phyloP scores from a whole-genome alignment of 2,113 vertebrate genomes.

The Hippocampus barbouri region DNA sequence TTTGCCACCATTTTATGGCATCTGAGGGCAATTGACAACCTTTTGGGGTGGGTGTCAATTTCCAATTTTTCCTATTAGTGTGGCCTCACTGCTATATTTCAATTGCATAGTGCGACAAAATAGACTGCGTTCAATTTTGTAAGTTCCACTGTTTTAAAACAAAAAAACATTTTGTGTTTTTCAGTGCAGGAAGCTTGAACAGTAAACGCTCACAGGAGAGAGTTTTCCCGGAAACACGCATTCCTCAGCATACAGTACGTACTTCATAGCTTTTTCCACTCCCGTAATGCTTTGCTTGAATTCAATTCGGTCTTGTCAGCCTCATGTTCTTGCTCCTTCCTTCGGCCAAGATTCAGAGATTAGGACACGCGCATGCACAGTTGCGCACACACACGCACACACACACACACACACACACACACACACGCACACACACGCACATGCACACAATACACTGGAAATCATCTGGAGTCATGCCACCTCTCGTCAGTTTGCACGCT shows the following conservation, averaged over 20 bases:
- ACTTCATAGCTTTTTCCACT: constrained; percentile 23
- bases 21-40: too few relatives aligned
- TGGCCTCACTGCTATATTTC: too few relatives aligned
- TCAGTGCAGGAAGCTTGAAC: constrained; percentile 43
- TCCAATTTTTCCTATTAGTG: too few relatives aligned
- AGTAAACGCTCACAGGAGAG: constrained; percentile 24
- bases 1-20: too few relatives aligned
- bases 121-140: neutral
- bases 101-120: neutral
- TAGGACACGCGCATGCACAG: neutral
- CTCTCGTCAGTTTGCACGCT: neutral
- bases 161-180: constrained; percentile 33
- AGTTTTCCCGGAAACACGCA: constrained; percentile 66
- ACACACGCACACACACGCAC: neutral
- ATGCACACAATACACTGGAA: neutral
- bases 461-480: neutral
- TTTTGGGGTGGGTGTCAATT: too few relatives aligned
- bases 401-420: too few relatives aligned
- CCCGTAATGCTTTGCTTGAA: constrained; percentile 15
- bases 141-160: neutral
- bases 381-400: neutral
- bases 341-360: neutral
- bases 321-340: neutral
- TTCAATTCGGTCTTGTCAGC: neutral
- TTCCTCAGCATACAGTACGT: constrained; percentile 51